Conservation (phyloP, 2,113 vertebrate genomes). For the Lepidiolamprologus cunningtoni region DNA sequence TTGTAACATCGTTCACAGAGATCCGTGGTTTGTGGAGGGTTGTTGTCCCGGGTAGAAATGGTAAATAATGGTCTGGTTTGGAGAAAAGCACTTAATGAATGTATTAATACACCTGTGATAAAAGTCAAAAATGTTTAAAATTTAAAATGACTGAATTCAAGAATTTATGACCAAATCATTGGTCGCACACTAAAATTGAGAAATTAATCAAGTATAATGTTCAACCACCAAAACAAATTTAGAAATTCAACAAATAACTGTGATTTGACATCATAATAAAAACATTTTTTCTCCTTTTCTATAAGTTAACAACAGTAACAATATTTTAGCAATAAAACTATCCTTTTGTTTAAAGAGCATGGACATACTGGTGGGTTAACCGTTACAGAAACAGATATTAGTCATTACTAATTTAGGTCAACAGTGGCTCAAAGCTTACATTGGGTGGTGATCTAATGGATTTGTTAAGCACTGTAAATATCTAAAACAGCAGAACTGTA, state of each 20-base stretch:
- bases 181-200: neutral
- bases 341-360: neutral
- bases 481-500: neutral
- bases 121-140: neutral
- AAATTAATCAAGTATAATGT: neutral
- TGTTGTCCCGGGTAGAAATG: neutral
- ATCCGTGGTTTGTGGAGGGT: neutral
- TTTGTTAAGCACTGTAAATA: neutral
- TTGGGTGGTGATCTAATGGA: neutral
- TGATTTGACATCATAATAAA: neutral
- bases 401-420: neutral
- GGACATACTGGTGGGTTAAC: neutral
- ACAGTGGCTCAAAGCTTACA: neutral
- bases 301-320: neutral
- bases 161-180: neutral
- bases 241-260: neutral
- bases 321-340: neutral
- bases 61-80: neutral
- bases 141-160: neutral
- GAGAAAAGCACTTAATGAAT: neutral
- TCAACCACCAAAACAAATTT: neutral
- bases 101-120: neutral
- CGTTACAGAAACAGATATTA: neutral
- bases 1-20: neutral
- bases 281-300: neutral